Evolutionary conservation across 1,140 invertebrate species (phyloP).

Genomic region (Potamilus streckersoni): DNA sequence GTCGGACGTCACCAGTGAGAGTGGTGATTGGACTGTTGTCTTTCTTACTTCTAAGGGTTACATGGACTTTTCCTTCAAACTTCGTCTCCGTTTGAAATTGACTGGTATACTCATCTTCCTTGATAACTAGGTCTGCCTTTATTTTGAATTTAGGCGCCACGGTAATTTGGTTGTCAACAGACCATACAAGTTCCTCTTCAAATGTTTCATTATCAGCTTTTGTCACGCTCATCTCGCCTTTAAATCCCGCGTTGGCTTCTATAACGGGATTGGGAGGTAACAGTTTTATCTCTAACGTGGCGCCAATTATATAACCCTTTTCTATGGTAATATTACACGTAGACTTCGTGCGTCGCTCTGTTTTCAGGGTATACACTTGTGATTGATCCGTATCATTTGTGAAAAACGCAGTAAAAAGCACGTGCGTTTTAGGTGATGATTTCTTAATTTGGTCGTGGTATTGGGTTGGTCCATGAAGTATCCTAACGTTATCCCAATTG

Average conservation of each 20-base stretch:
- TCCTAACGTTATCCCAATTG: slow-evolving; percentile 47
- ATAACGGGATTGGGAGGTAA: slow-evolving; percentile 64
- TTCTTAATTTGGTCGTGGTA: slow-evolving; percentile 42
- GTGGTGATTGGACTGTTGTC: slow-evolving; percentile 62
- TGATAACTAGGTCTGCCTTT: slow-evolving; percentile 69
- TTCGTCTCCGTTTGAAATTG: slow-evolving; percentile 65
- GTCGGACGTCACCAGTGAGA: slow-evolving; percentile 54
- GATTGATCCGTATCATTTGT: slow-evolving; percentile 53
- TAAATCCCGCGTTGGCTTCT: slow-evolving; percentile 70
- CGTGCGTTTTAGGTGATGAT: slow-evolving; percentile 49
- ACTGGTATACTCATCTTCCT: slow-evolving; percentile 69
- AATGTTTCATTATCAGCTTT: slow-evolving; percentile 66
- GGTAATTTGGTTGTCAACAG: slow-evolving; percentile 68
- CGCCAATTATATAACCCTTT: slow-evolving; percentile 52
- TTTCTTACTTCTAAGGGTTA: slow-evolving; percentile 59
- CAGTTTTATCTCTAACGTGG: slow-evolving; percentile 43
- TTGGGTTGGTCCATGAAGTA: slow-evolving; percentile 47
- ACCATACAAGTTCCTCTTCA: slow-evolving; percentile 69
- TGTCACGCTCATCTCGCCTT: slow-evolving; percentile 67
- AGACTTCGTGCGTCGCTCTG: slow-evolving; percentile 57
- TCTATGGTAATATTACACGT: slow-evolving; percentile 50
- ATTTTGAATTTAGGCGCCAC: slow-evolving; percentile 68
- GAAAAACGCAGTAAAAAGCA: slow-evolving; percentile 58
- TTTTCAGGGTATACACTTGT: slow-evolving; percentile 54
- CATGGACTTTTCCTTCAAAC: slow-evolving; percentile 66